Percentiles rank a stretch among this genome's conserved stretches.
phyloP scores from a whole-genome alignment of 2,888 invertebrate genomes.

The Timema podura region DNA sequence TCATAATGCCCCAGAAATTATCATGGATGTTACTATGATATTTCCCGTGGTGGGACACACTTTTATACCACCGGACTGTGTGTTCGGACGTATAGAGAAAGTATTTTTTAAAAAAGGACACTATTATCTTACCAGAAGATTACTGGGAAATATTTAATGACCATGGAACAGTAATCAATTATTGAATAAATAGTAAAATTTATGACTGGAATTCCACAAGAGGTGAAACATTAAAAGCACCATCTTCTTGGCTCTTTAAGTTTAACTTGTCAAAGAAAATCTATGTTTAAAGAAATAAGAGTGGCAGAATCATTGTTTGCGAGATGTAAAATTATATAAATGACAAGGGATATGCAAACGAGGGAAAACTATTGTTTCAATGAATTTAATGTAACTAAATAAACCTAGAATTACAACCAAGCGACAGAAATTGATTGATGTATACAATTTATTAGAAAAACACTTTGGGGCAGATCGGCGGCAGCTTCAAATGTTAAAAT shows the following conservation, averaged over 20 bases:
- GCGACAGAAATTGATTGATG: neutral
- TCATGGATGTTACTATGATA: neutral
- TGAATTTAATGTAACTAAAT: neutral
- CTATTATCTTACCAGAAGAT: neutral
- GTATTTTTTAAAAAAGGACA: neutral
- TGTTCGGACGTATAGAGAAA: neutral
- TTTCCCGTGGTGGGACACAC: neutral
- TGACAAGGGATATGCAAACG: neutral
- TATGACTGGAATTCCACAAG: slow-evolving; percentile 4
- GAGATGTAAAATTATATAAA: neutral
- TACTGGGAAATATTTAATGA: slow-evolving; percentile 10
- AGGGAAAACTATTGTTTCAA: neutral
- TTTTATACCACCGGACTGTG: neutral
- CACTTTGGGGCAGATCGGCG: neutral
- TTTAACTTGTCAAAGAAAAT: neutral
- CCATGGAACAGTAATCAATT: neutral
- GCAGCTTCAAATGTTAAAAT: too few relatives aligned
- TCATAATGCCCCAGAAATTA: neutral
- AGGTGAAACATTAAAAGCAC: neutral
- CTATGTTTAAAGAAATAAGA: neutral
- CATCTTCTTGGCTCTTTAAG: neutral
- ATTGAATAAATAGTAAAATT: neutral
- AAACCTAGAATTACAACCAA: neutral
- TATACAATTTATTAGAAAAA: neutral
- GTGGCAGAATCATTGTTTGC: neutral